Evolutionary conservation across 2,113 vertebrate species (phyloP), one percentile per base, ranked within the genome.

Genomic region (Butastur rufipennis): DNA sequence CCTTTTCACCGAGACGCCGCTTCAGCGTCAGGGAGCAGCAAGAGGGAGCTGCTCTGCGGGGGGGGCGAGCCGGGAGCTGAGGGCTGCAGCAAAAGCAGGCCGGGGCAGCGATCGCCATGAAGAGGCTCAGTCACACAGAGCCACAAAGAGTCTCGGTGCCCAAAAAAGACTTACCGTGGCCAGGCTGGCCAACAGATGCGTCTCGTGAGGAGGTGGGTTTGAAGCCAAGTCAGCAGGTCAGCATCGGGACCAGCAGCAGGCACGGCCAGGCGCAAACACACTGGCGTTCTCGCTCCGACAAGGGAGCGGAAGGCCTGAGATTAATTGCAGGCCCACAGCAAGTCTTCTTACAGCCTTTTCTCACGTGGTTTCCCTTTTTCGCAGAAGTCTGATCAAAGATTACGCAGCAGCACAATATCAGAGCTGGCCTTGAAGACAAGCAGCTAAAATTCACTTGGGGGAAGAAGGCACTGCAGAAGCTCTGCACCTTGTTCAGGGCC

Each of bases 41-140:
- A 16, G n/a, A 8, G 45, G 6, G 34, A 12, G 40, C n/a, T 43
- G n/a, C 23, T 50, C n/a, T 31, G 32, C 59, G 11, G 18, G n/a
- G 13, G 34, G 13, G 19, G 45, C 0, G 5, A 48, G 43, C 10
- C 1, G 0, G 14, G 36, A 63, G 27, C 36, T 31, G 59, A 36
- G 25, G 18, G 15, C 7, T 22, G 27, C 8, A 22, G 26, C 31
- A 34, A 31, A 18, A 48, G 36, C 32, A 63, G n/a, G 32, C 19
- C 22, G 47, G 34, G 38, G 17, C 72, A 11, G 75, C 9, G 29
- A 32, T 52, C 25, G 10, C 15, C n/a, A 26, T 1, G 4, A 42
- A 43, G 11, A 40, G 5, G 21, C 42, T 65, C 40, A 27, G 48
- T 34, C 23, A 13, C 66, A 23, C 23, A 34, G 58, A n/a, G 10